Evolutionary conservation across 2,797 vertebrate genomes (phyloP).

Genomic region (Malacoraja senta): DNA sequence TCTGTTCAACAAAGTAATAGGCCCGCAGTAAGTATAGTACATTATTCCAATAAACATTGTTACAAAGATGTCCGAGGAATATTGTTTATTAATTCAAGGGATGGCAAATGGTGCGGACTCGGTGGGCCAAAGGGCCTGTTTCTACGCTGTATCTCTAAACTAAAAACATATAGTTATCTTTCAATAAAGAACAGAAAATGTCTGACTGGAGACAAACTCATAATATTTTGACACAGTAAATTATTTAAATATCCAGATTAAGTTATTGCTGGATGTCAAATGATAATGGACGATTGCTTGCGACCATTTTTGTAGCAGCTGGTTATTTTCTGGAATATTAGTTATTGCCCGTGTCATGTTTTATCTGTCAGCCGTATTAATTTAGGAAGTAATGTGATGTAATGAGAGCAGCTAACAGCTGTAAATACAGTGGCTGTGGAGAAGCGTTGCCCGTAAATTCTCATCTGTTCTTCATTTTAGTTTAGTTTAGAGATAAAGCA

Average conservation of each 20-base stretch:
- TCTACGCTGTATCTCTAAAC: no score
- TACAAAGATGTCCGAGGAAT: background rate
- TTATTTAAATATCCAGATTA: background rate
- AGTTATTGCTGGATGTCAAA: background rate
- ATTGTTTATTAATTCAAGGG: background rate
- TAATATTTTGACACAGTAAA: background rate
- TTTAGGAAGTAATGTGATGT: background rate
- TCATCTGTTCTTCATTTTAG: background rate
- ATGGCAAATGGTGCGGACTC: no score
- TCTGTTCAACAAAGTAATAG: background rate
- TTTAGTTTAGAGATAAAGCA: no score
- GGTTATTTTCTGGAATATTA: constrained; percentile 14
- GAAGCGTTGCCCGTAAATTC: background rate
- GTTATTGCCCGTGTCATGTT: background rate
- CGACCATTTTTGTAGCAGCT: background rate
- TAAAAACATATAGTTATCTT: background rate
- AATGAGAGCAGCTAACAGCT: background rate
- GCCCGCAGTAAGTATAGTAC: background rate
- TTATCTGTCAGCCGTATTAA: background rate
- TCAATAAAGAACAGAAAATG: background rate
- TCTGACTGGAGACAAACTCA: background rate
- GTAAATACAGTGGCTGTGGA: background rate
- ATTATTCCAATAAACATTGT: background rate
- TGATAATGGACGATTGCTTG: background rate
- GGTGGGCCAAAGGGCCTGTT: no score